A percentile compares a stretch with the other conserved stretches of the same genome.
Evolutionary conservation across 2,113 vertebrate species (phyloP).

Genomic region (Brienomyrus brachyistius): DNA sequence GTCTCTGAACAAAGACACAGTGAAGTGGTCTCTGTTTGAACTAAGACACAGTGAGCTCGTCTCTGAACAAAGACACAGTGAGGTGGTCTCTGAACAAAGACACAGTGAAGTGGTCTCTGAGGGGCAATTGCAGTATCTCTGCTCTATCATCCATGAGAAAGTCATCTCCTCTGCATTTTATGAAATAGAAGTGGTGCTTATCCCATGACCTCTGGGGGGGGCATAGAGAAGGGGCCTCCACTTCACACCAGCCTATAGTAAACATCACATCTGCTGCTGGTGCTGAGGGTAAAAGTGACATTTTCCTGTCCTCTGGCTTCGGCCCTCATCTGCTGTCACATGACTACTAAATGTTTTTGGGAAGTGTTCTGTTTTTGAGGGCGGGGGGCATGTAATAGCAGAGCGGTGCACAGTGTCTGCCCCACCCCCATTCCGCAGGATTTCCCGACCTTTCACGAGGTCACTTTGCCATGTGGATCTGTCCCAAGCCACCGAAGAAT

Average conservation of each 20-base stretch:
- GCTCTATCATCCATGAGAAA: background rate
- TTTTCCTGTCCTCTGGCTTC: background rate
- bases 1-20: background rate
- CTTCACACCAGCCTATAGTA: background rate
- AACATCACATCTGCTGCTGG: background rate
- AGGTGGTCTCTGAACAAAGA: background rate
- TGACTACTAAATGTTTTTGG: background rate
- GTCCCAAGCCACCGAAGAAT: background rate
- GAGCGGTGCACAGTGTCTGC: background rate
- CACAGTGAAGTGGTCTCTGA: background rate
- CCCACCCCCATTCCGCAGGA: background rate
- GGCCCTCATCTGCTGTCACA: background rate
- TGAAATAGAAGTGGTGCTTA: background rate
- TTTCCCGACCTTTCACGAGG: background rate
- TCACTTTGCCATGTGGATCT: background rate
- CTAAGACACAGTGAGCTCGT: background rate
- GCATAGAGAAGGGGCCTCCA: background rate
- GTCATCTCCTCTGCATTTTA: background rate
- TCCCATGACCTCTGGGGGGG: background rate
- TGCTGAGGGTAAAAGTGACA: background rate
- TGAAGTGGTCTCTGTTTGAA: background rate
- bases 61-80: background rate
- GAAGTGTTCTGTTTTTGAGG: background rate
- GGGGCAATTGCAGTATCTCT: background rate
- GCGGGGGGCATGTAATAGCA: background rate